A percentile compares a stretch with the other conserved stretches of the same genome.
phyloP scores from a whole-genome alignment of 2,113 vertebrate genomes.

The Phylloscopus trochiloides region DNA sequence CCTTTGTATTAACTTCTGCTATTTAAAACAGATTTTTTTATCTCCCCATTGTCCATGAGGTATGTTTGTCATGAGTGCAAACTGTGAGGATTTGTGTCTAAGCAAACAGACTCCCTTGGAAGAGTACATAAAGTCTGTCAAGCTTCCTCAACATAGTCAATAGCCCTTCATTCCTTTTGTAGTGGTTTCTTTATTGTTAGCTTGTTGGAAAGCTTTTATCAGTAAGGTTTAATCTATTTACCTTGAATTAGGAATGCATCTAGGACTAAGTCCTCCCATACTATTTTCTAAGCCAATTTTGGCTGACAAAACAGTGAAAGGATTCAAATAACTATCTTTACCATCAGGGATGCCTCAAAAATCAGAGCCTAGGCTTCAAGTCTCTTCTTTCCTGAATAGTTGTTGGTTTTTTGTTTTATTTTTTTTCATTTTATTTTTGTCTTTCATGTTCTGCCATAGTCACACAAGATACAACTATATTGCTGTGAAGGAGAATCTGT shows the following conservation, averaged over 20 bases:
- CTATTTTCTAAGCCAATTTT: neutral
- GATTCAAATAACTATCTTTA: neutral
- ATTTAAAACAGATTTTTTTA: neutral
- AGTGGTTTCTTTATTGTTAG: neutral
- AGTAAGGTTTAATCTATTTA: neutral
- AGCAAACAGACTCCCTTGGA: neutral
- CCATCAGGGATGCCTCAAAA: neutral
- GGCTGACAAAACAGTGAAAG: neutral
- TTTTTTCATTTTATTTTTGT: neutral
- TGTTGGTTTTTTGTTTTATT: neutral
- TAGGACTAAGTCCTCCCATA: neutral
- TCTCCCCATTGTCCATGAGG: neutral
- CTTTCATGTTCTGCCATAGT: neutral
- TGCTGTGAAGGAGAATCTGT: neutral
- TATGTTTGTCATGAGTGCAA: neutral
- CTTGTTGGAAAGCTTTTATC: neutral
- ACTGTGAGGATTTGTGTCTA: neutral
- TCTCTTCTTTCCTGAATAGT: neutral
- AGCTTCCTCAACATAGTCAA: neutral
- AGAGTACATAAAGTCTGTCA: neutral
- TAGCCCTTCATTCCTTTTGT: neutral
- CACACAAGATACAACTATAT: neutral
- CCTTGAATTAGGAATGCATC: neutral
- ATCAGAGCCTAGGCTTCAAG: neutral
- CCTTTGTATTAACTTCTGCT: neutral